Evolutionary conservation across 2,888 invertebrate genomes (phyloP).

Genomic region (Dioctria rufipes): DNA sequence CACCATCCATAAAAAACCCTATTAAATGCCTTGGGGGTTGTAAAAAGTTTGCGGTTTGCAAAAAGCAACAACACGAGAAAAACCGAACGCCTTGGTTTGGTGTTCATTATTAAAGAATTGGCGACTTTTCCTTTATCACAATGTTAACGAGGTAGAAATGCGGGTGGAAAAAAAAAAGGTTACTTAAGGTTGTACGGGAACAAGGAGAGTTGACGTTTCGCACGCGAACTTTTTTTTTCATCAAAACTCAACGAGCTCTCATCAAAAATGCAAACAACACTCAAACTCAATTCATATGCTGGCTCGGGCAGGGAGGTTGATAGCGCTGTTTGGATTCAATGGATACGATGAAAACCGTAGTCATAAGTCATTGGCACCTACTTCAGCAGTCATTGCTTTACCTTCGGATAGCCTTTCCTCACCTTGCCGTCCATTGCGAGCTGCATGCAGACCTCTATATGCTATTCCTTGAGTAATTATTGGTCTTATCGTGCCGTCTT

Average conservation of each 20-base stretch:
- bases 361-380: conserved; percentile 43
- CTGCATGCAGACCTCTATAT: conserved; percentile 33
- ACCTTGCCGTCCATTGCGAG: not conserved
- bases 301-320: not conserved
- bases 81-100: not conserved
- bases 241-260: conserved; percentile 37
- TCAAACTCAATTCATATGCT: not conserved
- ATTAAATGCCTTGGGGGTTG: not conserved
- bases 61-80: not conserved
- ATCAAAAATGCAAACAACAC: conserved; percentile 49
- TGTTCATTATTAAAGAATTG: conserved; percentile 26
- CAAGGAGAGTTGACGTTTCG: conserved; percentile 36
- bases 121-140: conserved; percentile 40
- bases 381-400: conserved; percentile 10
- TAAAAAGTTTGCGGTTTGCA: conserved; percentile 29
- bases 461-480: not conserved
- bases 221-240: conserved; percentile 45
- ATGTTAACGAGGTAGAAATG: conserved; percentile 22
- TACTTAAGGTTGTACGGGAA: conserved; percentile 37
- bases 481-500: conserved; percentile 14
- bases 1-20: not conserved
- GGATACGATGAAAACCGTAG: conserved; percentile 9
- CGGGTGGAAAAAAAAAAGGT: conserved; percentile 39
- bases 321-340: conserved; percentile 18
- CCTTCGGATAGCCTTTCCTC: conserved; percentile 34